Percentiles rank a stretch among this genome's conserved stretches.
Evolutionary conservation across 2,888 invertebrate species (phyloP).

Genomic region (Rhagonycha fulva): DNA sequence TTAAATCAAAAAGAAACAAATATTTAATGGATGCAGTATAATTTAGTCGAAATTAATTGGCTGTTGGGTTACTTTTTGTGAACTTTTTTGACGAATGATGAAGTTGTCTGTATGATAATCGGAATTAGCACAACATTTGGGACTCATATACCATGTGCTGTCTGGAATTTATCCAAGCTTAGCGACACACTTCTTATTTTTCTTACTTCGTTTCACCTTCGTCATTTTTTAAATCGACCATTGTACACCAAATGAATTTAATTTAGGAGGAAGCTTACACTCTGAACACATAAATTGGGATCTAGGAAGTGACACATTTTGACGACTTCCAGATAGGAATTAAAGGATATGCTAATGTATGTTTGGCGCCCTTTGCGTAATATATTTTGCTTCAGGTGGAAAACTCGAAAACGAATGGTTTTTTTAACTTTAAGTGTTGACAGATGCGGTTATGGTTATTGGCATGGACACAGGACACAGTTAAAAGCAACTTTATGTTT

Average conservation of each 20-base stretch:
- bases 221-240: not conserved
- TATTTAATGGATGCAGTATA: not conserved
- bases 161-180: slow-evolving; percentile 22
- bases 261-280: not conserved
- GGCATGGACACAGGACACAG: slow-evolving; percentile 5
- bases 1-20: not conserved
- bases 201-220: not conserved
- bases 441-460: slow-evolving; percentile 16
- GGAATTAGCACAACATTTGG: slow-evolving; percentile 23
- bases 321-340: slow-evolving; percentile 17
- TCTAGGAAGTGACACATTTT: slow-evolving; percentile 4
- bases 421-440: slow-evolving; percentile 23
- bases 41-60: slow-evolving; percentile 20
- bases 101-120: slow-evolving; percentile 19
- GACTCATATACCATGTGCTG: slow-evolving; percentile 22
- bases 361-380: slow-evolving; percentile 14
- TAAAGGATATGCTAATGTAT: not conserved
- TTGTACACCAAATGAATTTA: not conserved
- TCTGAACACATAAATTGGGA: slow-evolving; percentile 17
- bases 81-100: slow-evolving; percentile 16
- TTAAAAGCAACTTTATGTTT: slow-evolving; percentile 22
- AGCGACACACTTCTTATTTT: slow-evolving; percentile 4
- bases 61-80: slow-evolving; percentile 11
- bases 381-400: not conserved
- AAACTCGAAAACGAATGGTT: not conserved